A percentile compares a stretch with the other conserved stretches of the same genome.
Evolutionary conservation across 2,888 invertebrate species (phyloP).

Genomic region (Himalopsyche anomala): DNA sequence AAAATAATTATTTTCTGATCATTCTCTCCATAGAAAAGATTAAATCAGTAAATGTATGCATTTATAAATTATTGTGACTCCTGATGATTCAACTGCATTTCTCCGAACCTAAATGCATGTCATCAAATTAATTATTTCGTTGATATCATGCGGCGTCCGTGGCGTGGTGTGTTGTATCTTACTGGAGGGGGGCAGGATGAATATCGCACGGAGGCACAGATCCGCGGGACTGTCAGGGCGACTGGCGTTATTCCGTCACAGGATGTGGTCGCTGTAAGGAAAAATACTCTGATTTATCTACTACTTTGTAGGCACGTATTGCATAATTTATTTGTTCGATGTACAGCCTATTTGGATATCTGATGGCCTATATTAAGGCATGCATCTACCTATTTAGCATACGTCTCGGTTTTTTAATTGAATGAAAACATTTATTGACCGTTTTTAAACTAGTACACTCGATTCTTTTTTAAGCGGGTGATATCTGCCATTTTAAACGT

Average conservation of each 20-base stretch:
- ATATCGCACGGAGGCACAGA: not conserved
- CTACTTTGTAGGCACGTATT: not conserved
- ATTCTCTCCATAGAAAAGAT: too few relatives aligned
- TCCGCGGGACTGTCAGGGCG: slow-evolving; percentile 17
- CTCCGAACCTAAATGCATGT: slow-evolving; percentile 37
- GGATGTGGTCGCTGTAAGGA: slow-evolving; percentile 9
- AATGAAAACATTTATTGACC: not conserved
- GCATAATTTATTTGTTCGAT: not conserved
- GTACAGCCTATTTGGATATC: not conserved
- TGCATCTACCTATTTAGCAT: not conserved
- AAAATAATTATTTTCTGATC: too few relatives aligned
- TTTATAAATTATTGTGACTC: too few relatives aligned
- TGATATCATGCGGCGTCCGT: not conserved
- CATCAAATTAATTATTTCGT: not conserved
- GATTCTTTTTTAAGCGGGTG: too few relatives aligned
- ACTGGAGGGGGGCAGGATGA: slow-evolving; percentile 6
- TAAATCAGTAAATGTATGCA: too few relatives aligned
- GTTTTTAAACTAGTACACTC: not conserved
- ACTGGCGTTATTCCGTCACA: slow-evolving; percentile 8
- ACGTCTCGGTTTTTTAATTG: not conserved
- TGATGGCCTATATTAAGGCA: not conserved
- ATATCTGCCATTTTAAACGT: too few relatives aligned
- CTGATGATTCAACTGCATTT: slow-evolving; percentile 28
- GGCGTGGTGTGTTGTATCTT: not conserved
- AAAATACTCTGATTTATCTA: not conserved